These are phyloP conservation scores for Amphiprion clarkii DNA, from an alignment of 2,797 vertebrate genomes.

Conservation along the genomic window DNA sequence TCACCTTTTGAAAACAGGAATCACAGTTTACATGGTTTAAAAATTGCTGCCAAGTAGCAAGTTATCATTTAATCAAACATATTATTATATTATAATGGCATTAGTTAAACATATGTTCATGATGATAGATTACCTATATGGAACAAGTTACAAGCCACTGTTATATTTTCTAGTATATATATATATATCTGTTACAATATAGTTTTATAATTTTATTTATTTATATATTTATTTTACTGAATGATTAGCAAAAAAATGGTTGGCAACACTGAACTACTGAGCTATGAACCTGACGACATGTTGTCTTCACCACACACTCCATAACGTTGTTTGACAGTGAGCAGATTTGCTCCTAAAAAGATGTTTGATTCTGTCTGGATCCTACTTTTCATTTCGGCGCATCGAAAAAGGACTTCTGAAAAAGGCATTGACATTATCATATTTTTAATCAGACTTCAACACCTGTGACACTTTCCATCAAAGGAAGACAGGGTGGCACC, in stretches of 20 bases:
- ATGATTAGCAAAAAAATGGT: not conserved
- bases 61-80: slow-evolving; percentile 19
- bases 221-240: not conserved
- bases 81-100: not conserved
- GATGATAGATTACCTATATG: not conserved
- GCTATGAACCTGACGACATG: not conserved
- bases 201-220: too few species aligned
- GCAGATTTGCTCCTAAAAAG: slow-evolving; percentile 20
- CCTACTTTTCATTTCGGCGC: slow-evolving; percentile 43
- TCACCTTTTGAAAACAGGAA: slow-evolving; percentile 14
- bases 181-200: too few species aligned
- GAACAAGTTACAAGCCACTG: slow-evolving; percentile 3
- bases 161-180: not conserved
- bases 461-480: slow-evolving; percentile 86
- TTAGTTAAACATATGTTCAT: slow-evolving; percentile 18
- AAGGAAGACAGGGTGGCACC: slow-evolving; percentile 68
- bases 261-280: not conserved
- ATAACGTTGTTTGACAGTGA: slow-evolving; percentile 12
- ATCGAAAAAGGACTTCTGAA: slow-evolving; percentile 56
- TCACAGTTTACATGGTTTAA: slow-evolving; percentile 3
- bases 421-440: slow-evolving; percentile 77
- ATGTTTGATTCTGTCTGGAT: slow-evolving; percentile 23
- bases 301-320: slow-evolving; percentile 2
- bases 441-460: slow-evolving; percentile 83
- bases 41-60: slow-evolving; percentile 11